Evolutionary conservation across 1,140 invertebrate species (phyloP).

Genomic region (Steinernema khuongi): DNA sequence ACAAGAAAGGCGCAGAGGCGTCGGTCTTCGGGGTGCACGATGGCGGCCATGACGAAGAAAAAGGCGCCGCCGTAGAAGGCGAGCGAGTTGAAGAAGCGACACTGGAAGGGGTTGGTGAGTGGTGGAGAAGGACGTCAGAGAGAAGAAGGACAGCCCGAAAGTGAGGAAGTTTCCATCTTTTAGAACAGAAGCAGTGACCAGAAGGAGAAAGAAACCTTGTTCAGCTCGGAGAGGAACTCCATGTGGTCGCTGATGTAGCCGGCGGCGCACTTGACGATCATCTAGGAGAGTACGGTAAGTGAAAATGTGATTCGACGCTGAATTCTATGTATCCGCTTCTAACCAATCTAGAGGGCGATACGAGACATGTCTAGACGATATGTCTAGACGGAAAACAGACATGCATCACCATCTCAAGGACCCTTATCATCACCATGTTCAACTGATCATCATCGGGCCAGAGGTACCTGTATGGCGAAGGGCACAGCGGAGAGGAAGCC

Average conservation of each 20-base stretch:
- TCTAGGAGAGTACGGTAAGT: constrained; percentile 20
- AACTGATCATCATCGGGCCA: too few relatives aligned
- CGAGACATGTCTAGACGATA: too few relatives aligned
- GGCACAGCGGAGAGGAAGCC: constrained; percentile 33
- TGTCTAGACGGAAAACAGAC: too few relatives aligned
- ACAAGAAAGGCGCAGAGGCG: neutral
- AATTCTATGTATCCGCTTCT: too few relatives aligned
- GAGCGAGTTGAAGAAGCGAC: constrained; percentile 38
- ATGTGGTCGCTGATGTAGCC: constrained; percentile 35
- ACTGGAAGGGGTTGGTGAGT: neutral
- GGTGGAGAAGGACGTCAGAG: too few relatives aligned
- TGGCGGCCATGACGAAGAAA: constrained; percentile 28
- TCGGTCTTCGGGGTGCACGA: constrained; percentile 22
- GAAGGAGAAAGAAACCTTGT: constrained; percentile 21
- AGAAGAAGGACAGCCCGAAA: too few relatives aligned
- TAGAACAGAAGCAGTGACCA: neutral
- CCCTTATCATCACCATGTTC: too few relatives aligned
- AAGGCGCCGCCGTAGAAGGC: constrained; percentile 39
- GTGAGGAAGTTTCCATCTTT: too few relatives aligned
- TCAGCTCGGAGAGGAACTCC: constrained; percentile 27
- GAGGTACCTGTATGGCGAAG: constrained; percentile 22
- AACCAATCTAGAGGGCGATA: too few relatives aligned
- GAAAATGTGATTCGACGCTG: too few relatives aligned
- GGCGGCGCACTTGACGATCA: constrained; percentile 37
- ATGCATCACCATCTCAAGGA: too few relatives aligned